Evolutionary conservation across 2,888 invertebrate species (phyloP).

Genomic region (Labia minor): DNA sequence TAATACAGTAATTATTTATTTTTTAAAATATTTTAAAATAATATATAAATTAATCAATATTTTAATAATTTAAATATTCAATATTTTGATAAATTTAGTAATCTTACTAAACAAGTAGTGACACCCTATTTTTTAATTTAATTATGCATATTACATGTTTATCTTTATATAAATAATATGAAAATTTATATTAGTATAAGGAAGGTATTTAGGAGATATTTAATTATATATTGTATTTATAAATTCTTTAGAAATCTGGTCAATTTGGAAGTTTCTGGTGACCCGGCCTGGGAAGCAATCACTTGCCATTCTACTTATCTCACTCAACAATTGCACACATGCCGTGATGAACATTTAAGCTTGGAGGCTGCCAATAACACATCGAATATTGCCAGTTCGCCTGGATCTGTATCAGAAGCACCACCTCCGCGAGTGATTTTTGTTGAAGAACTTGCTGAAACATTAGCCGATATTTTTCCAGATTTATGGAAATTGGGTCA

Average conservation of each 20-base stretch:
- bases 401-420: slow-evolving; percentile 15
- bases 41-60: too few relatives aligned
- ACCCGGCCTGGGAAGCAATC: slow-evolving; percentile 96
- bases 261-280: slow-evolving; percentile 65
- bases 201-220: too few relatives aligned
- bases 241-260: slow-evolving; percentile 50
- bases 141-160: too few relatives aligned
- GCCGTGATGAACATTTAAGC: slow-evolving; percentile 52
- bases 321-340: slow-evolving; percentile 50
- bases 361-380: slow-evolving; percentile 31
- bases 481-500: slow-evolving; percentile 94
- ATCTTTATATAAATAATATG: too few relatives aligned
- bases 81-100: too few relatives aligned
- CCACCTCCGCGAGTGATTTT: slow-evolving; percentile 62
- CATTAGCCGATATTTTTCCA: slow-evolving; percentile 66
- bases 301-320: slow-evolving; percentile 72
- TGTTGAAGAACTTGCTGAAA: slow-evolving; percentile 66
- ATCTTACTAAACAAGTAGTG: too few relatives aligned
- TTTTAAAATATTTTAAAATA: too few relatives aligned
- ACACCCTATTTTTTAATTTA: too few relatives aligned
- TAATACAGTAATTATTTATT: too few relatives aligned
- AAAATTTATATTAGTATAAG: too few relatives aligned
- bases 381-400: slow-evolving; percentile 19
- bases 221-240: too few relatives aligned
- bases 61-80: too few relatives aligned